phyloP scores from a whole-genome alignment of 2,888 invertebrate genomes.

The Rapana venosa region DNA sequence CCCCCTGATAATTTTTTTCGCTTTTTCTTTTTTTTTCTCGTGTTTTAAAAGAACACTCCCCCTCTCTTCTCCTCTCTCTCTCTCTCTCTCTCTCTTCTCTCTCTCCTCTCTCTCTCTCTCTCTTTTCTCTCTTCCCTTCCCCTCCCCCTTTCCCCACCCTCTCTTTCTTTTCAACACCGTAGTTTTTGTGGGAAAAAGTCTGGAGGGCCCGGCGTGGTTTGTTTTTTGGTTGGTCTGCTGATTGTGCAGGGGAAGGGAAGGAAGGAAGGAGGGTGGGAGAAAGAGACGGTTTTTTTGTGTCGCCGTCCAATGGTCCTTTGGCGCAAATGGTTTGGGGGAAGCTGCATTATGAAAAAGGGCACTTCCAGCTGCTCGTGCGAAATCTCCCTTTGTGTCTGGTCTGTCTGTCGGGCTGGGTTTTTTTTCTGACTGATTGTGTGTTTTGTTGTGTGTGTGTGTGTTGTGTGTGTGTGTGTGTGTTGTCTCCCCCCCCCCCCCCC shows the following conservation, averaged over 20 bases:
- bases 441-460: too few species aligned
- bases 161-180: not conserved
- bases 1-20: not conserved
- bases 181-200: not conserved
- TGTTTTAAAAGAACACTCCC: not conserved
- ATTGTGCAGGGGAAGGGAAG: not conserved
- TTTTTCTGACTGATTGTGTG: too few species aligned
- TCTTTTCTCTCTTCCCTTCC: not conserved
- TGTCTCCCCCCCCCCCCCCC: too few species aligned
- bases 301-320: conserved; percentile 18
- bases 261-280: not conserved
- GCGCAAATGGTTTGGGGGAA: not conserved
- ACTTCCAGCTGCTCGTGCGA: not conserved
- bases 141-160: not conserved
- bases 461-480: too few species aligned
- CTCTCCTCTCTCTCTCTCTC: conserved; percentile 9
- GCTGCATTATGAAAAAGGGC: not conserved
- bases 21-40: conserved; percentile 3
- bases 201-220: not conserved
- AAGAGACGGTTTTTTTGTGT: not conserved
- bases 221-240: not conserved
- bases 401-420: too few species aligned
- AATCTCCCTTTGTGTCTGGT: not conserved
- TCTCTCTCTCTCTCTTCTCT: not conserved
- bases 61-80: conserved; percentile 9